Percentiles rank a stretch among this genome's conserved stretches.
These are phyloP conservation scores for Cantharis lateralis DNA, from an alignment of 2,888 invertebrate genomes.

Conservation along the genomic window DNA sequence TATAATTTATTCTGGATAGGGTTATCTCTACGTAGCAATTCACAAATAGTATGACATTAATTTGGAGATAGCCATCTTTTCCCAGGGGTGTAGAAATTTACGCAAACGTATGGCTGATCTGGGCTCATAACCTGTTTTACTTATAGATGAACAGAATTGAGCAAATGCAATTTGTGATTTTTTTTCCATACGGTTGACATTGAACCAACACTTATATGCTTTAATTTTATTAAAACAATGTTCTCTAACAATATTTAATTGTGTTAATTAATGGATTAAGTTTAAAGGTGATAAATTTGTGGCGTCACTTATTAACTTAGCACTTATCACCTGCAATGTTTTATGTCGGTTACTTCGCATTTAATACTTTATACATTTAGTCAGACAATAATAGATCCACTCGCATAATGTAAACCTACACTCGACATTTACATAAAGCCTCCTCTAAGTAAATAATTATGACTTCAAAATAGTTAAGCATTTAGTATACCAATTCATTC, in stretches of 20 bases:
- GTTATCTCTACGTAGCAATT: no score
- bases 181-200: neutral
- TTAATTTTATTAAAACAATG: neutral
- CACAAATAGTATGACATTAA: no score
- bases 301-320: conserved; percentile 1
- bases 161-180: no score
- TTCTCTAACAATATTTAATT: neutral
- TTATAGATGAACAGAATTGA: no score
- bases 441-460: neutral
- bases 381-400: neutral
- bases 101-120: no score
- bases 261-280: neutral
- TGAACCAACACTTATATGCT: neutral
- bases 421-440: neutral
- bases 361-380: neutral
- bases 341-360: neutral
- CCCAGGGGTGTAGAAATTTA: no score
- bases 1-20: no score
- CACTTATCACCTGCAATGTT: neutral
- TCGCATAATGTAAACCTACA: neutral
- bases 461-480: neutral
- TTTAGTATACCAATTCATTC: neutral
- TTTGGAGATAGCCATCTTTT: no score
- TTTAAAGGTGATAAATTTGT: neutral
- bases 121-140: no score